Evolutionary conservation across 1,140 invertebrate species (phyloP).

Genomic region (Brachionus manjavacas): DNA sequence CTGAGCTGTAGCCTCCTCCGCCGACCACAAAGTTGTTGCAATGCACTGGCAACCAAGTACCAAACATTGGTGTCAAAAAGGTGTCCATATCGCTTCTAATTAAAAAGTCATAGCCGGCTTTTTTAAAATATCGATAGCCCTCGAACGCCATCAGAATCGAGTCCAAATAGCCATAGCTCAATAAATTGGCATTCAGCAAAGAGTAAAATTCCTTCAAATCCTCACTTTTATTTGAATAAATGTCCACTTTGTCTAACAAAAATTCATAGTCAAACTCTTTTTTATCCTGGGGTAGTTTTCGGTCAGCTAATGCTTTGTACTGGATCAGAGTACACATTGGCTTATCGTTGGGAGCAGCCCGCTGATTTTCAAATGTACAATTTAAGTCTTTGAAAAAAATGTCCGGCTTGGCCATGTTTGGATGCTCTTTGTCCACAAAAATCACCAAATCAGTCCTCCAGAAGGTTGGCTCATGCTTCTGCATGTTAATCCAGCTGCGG

Average conservation of each 20-base stretch:
- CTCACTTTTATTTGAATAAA: background rate
- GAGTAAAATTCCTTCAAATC: constrained; percentile 20
- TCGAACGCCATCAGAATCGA: constrained; percentile 39
- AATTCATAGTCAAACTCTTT: background rate
- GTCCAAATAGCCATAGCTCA: constrained; percentile 23
- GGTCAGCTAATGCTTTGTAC: background rate
- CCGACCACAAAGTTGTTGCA: constrained; percentile 29
- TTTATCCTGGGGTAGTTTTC: background rate
- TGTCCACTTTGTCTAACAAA: background rate
- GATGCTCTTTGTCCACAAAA: background rate
- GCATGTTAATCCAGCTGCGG: constrained; percentile 39
- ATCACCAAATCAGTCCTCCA: constrained; percentile 37
- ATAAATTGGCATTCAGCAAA: background rate
- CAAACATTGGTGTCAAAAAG: constrained; percentile 41
- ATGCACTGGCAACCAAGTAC: background rate
- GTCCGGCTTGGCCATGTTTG: background rate
- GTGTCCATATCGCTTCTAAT: constrained; percentile 38
- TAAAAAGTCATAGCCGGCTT: constrained; percentile 29
- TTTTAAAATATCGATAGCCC: constrained; percentile 31
- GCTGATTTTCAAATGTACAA: constrained; percentile 8
- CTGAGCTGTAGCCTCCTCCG: constrained; percentile 24
- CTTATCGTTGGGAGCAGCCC: background rate
- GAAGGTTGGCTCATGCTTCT: background rate
- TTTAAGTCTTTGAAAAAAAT: constrained; percentile 19
- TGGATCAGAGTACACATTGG: constrained; percentile 32